These are phyloP conservation scores for Stictocephala bisonia DNA, from an alignment of 2,888 invertebrate genomes.

Conservation along the genomic window DNA sequence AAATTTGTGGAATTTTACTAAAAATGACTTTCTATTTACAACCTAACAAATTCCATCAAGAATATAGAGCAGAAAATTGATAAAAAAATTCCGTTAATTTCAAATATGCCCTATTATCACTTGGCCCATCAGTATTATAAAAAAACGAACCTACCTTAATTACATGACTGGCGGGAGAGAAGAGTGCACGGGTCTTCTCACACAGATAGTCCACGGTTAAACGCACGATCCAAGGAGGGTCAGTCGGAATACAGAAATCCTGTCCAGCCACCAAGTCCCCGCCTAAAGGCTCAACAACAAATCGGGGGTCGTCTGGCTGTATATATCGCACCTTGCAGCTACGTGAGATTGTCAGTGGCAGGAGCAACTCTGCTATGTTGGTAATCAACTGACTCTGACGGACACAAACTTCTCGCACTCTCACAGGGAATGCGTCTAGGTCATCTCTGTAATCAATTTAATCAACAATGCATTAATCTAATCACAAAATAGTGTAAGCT, in stretches of 20 bases:
- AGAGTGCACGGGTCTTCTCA: conserved; percentile 52
- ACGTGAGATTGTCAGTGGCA: conserved; percentile 63
- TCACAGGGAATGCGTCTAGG: conserved; percentile 63
- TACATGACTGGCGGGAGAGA: conserved; percentile 57
- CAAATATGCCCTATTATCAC: no score
- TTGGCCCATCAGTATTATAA: background rate
- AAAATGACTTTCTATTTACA: no score
- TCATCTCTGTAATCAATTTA: conserved; percentile 37
- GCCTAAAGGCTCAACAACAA: conserved; percentile 79
- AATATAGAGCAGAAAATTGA: no score
- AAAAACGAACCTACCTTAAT: conserved; percentile 55
- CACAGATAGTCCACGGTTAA: conserved; percentile 69
- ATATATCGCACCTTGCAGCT: conserved; percentile 78
- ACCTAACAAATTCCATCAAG: no score
- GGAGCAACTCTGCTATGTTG: conserved; percentile 67
- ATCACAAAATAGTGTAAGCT: background rate
- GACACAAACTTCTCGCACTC: conserved; percentile 78
- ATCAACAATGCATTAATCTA: background rate
- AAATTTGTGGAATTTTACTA: no score
- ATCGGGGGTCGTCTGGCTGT: conserved; percentile 82
- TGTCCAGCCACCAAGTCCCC: conserved; percentile 84
- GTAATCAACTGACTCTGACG: conserved; percentile 83
- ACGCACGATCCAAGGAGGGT: conserved; percentile 86
- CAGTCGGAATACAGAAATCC: conserved; percentile 79
- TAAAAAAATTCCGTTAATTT: no score